Conservation (phyloP, 2,113 vertebrate species). For the Oreotrochilus melanogaster region DNA sequence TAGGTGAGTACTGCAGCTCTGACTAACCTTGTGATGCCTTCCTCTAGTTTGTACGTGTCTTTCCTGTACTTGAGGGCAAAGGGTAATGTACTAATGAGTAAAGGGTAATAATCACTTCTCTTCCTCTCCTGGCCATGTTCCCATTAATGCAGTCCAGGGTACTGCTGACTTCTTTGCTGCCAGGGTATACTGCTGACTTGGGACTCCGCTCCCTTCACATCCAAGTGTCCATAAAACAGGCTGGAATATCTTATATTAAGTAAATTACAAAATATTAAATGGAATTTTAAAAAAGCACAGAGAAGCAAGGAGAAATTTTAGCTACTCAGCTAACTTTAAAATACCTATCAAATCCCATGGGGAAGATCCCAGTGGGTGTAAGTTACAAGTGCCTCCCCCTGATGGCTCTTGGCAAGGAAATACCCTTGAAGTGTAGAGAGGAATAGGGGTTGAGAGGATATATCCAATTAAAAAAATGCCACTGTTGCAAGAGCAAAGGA, state of each 20-base stretch:
- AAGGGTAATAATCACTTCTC: not conserved
- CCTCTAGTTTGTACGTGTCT: not conserved
- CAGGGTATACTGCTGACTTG: not conserved
- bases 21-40: not conserved
- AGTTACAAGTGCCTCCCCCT: not conserved
- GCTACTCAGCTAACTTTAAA: not conserved
- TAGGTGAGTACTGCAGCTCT: not conserved
- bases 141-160: not conserved
- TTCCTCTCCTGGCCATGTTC: not conserved
- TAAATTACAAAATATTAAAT: not conserved
- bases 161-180: not conserved
- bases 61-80: not conserved
- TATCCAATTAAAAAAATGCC: not conserved
- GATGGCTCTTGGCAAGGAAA: constrained; percentile 22
- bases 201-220: not conserved
- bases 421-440: not conserved
- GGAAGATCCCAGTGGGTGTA: not conserved
- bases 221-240: not conserved
- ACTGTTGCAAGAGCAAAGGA: constrained; percentile 3
- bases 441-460: not conserved
- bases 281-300: not conserved
- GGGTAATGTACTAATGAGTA: accelerated
- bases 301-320: not conserved
- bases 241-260: not conserved
- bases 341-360: not conserved